Evolutionary conservation across 2,797 vertebrate species (phyloP).

Genomic region (Varecia variegata): DNA sequence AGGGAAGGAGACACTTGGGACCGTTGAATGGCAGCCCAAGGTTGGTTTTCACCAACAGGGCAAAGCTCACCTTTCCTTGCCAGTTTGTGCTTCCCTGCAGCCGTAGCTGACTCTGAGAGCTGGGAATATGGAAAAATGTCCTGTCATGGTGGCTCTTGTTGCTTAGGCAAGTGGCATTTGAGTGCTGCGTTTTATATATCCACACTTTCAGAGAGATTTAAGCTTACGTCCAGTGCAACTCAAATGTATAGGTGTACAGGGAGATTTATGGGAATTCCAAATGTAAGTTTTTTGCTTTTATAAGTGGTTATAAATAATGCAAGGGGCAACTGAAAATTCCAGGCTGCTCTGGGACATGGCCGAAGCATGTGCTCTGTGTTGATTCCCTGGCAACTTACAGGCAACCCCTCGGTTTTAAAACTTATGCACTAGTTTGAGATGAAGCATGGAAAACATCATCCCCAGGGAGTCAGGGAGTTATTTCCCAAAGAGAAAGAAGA

Average conservation of each 20-base stretch:
- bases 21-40: too few relatives aligned
- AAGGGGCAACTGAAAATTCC: too few relatives aligned
- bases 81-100: accelerated
- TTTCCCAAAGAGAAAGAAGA: background rate
- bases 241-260: background rate
- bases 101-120: background rate
- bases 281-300: background rate
- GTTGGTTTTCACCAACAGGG: background rate
- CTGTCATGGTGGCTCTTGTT: background rate
- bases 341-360: background rate
- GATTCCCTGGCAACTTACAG: background rate
- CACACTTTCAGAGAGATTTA: too few relatives aligned
- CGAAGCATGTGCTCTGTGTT: background rate
- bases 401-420: background rate
- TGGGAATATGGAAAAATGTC: background rate
- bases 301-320: too few relatives aligned
- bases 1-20: background rate
- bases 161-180: background rate
- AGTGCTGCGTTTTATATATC: background rate
- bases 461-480: background rate
- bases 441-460: background rate
- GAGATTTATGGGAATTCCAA: background rate
- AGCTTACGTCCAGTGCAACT: background rate
- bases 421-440: background rate
- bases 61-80: background rate